Conservation (phyloP, 2,888 invertebrate species). For the Thera britannica region DNA sequence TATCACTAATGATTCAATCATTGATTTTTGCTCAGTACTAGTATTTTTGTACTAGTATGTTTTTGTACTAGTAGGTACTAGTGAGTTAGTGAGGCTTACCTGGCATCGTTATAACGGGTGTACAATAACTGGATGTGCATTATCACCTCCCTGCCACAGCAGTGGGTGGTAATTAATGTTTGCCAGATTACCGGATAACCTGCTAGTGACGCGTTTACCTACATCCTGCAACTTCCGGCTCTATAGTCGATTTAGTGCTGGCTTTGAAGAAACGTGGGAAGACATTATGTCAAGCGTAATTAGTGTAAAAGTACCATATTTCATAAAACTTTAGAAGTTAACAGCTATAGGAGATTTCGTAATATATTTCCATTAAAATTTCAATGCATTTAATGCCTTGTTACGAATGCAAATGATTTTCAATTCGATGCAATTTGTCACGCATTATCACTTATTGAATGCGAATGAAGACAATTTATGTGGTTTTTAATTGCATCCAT, state of each 20-base stretch:
- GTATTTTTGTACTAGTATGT: too few relatives aligned
- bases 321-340: conserved; percentile 1
- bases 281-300: conserved; percentile 13
- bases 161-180: conserved; percentile 36
- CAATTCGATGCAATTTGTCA: conserved; percentile 23
- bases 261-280: conserved; percentile 29
- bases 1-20: too few relatives aligned
- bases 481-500: conserved; percentile 61
- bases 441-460: conserved; percentile 43
- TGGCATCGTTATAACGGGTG: too few relatives aligned
- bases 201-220: conserved; percentile 23
- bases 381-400: conserved; percentile 11
- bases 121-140: too few relatives aligned
- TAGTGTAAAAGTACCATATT: conserved; percentile 1
- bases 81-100: too few relatives aligned
- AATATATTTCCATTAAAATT: conserved; percentile 7
- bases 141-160: not conserved
- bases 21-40: too few relatives aligned
- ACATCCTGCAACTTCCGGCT: conserved; percentile 31
- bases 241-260: conserved; percentile 28
- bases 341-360: not conserved
- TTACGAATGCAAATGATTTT: conserved; percentile 19
- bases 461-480: conserved; percentile 49
- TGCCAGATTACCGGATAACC: conserved; percentile 33
- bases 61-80: too few relatives aligned